phyloP scores from a whole-genome alignment of 2,888 invertebrate species.

The Ochropacha duplaris region DNA sequence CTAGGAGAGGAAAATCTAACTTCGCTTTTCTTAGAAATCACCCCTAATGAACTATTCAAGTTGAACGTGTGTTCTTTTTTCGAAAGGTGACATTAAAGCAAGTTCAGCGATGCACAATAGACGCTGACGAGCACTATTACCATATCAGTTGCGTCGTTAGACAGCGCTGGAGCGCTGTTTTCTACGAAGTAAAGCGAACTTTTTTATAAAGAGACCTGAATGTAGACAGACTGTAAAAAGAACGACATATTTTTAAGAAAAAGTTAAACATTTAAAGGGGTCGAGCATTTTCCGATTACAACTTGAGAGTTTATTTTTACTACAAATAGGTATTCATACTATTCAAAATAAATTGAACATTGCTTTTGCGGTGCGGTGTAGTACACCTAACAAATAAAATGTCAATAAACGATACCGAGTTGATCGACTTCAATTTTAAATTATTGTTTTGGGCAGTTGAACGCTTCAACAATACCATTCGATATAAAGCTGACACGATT shows the following conservation, averaged over 20 bases:
- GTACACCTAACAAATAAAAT: too few relatives aligned
- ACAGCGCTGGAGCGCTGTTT: conserved; percentile 27
- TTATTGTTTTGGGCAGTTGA: neutral
- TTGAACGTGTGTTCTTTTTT: conserved; percentile 36
- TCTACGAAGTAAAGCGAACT: conserved; percentile 39
- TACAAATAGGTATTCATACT: too few relatives aligned
- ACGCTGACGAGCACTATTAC: conserved; percentile 61
- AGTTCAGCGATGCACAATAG: conserved; percentile 52
- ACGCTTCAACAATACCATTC: conserved; percentile 11
- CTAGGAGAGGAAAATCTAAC: neutral
- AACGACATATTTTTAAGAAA: neutral
- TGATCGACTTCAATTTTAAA: neutral
- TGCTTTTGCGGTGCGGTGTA: too few relatives aligned
- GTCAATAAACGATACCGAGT: neutral
- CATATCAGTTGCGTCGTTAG: conserved; percentile 62
- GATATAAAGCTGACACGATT: conserved; percentile 46
- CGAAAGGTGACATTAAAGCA: conserved; percentile 38
- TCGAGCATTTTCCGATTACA: neutral
- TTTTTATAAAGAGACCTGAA: neutral
- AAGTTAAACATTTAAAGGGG: neutral
- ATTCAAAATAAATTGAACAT: too few relatives aligned
- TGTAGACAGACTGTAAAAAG: neutral
- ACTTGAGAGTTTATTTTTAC: neutral
- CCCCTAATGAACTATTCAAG: conserved; percentile 51
- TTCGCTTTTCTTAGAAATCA: conserved; percentile 10